Base-by-base conservation (phyloP, 2,888 invertebrate species). In the Geotrupes spiniger region DNA sequence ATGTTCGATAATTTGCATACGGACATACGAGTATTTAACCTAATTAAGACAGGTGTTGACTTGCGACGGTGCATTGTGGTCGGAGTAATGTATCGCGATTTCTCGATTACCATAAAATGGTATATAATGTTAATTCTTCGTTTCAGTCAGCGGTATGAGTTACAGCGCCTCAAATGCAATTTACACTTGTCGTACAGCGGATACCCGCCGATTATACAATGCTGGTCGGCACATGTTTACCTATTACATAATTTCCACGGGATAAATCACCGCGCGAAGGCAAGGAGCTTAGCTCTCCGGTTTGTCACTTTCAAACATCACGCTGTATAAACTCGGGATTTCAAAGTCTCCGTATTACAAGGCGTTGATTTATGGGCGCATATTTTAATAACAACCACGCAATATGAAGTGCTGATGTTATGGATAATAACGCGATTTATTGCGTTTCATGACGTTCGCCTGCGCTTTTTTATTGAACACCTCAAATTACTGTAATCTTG, bases 131-230 rank as follows among this genome's bases (percentile, higher is more conserved):
- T 33, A 33, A 33, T 33, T 33, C 14, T n/a, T 15, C 14, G 14
- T 15, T 60, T 57, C 57, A 59, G 54, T 55, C 56, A 51, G 51
- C 42, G 51, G 52, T 47, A 61, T 60, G 59, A 61, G 56, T 56
- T 61, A 61, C 58, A 50, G 57, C 53, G 46, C 48, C 52, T 47
- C 48, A 44, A 49, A 49, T 55, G 61, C 62, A 64, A 63, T 63
- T 64, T 63, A 63, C 63, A 63, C 61, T 62, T 62, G 63, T 64
- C 62, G 47, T 58, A 63, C 63, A 62, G 47, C 52, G 58, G 42
- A 58, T 57, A 53, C 55, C 57, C 57, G 61, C 60, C 56, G 62
- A 57, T 62, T 58, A 55, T 58, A 56, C 47, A 45, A 51, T 42
- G 42, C 33, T 50, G 15, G 44, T 47, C 53, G 54, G 55, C 51